Conservation (phyloP, 2,113 vertebrate species). For the Corapipo altera region DNA sequence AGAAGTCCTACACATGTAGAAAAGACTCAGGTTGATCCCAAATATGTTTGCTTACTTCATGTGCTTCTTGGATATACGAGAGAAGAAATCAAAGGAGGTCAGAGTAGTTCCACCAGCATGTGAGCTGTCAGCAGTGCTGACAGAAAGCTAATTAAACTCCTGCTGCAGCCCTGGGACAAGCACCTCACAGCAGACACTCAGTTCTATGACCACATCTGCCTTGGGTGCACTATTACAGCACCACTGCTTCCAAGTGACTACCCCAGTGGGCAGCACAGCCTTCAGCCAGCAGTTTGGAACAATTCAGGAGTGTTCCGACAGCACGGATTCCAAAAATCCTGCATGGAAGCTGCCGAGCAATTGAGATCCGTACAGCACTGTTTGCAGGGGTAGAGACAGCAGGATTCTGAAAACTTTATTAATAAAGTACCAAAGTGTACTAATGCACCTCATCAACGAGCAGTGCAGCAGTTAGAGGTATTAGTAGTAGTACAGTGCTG, state of each 20-base stretch:
- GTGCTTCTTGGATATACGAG: neutral
- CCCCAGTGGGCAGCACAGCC: neutral
- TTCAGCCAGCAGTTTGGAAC: neutral
- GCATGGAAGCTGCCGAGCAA: neutral
- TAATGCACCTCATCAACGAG: neutral
- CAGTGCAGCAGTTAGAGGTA: neutral
- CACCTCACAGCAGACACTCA: neutral
- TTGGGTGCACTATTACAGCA: neutral
- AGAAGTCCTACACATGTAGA: neutral
- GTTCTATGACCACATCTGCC: neutral
- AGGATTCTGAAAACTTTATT: neutral
- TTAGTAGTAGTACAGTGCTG: neutral
- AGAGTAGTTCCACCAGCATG: neutral
- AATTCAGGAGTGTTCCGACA: fast-evolving
- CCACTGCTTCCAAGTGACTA: neutral
- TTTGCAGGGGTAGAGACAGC: neutral
- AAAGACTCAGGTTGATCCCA: neutral
- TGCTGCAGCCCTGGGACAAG: neutral
- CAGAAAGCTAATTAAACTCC: neutral
- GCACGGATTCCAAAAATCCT: neutral
- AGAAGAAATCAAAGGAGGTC: neutral
- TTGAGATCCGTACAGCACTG: neutral
- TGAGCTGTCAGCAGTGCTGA: neutral
- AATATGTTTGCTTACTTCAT: neutral
- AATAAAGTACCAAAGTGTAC: neutral